Evolutionary conservation across 1,140 invertebrate genomes (phyloP).

Genomic region (Eupristina koningsbergeri): DNA sequence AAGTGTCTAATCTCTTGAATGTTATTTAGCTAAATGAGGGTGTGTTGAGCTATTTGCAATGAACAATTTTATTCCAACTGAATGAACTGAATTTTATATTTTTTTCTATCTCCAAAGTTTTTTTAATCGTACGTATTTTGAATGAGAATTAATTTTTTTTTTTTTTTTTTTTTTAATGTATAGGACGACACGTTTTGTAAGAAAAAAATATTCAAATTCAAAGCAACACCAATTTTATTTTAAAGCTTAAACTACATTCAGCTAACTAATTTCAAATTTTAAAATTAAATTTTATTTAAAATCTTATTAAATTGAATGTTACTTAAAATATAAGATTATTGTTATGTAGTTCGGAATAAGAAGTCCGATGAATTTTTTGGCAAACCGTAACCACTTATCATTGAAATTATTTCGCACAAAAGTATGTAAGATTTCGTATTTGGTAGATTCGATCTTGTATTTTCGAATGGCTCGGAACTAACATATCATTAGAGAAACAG

Average conservation of each 20-base stretch:
- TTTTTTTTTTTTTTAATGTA: no score
- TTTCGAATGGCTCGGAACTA: conserved; percentile 19
- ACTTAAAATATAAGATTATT: background rate
- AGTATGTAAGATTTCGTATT: conserved; percentile 3
- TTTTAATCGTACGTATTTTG: no score
- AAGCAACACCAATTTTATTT: background rate
- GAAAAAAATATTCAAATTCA: background rate
- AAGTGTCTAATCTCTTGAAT: conserved; percentile 5
- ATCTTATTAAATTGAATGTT: background rate
- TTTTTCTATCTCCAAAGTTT: background rate
- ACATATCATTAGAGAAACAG: conserved; percentile 28
- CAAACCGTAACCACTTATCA: conserved; percentile 1
- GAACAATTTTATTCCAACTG: background rate
- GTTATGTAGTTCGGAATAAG: background rate
- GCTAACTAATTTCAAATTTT: background rate
- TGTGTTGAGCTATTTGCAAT: background rate
- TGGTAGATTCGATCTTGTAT: conserved; percentile 15
- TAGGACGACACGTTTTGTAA: background rate
- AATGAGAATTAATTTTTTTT: no score
- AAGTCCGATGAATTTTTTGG: background rate
- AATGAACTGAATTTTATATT: background rate
- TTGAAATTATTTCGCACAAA: conserved; percentile 14
- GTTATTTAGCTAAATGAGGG: conserved; percentile 15
- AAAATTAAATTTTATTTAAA: background rate
- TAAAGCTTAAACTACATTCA: background rate